Evolutionary conservation across 2,888 invertebrate species (phyloP).

Genomic region (Tenodera sinensis): DNA sequence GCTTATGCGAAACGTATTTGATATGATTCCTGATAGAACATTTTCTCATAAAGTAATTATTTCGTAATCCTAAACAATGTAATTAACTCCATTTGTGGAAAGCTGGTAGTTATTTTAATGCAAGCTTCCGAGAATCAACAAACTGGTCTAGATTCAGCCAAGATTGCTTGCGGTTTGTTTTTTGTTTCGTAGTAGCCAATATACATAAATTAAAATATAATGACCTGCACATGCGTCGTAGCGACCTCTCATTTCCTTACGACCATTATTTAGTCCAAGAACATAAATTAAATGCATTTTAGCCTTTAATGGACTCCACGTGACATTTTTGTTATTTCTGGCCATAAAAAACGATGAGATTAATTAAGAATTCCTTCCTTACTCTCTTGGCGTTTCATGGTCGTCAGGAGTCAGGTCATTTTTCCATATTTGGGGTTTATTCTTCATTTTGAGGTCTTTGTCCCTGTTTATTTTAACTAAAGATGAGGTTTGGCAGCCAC

Average conservation of each 20-base stretch:
- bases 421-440: neutral
- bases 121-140: neutral
- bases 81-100: neutral
- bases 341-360: neutral
- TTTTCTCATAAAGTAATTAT: neutral
- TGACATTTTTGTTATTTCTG: neutral
- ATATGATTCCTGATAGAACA: no score
- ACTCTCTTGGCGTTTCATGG: neutral
- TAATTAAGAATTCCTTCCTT: neutral
- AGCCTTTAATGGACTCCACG: neutral
- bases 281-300: neutral
- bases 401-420: neutral
- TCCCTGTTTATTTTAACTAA: neutral
- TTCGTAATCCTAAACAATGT: neutral
- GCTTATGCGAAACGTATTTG: neutral
- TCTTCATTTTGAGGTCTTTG: neutral
- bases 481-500: neutral
- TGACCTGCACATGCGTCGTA: neutral
- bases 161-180: neutral
- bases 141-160: neutral
- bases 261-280: neutral
- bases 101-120: neutral
- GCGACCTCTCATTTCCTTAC: neutral
- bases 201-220: neutral
- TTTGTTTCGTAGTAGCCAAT: neutral